Conservation (phyloP, 1,140 invertebrate genomes). For the Nomia melanderi region DNA sequence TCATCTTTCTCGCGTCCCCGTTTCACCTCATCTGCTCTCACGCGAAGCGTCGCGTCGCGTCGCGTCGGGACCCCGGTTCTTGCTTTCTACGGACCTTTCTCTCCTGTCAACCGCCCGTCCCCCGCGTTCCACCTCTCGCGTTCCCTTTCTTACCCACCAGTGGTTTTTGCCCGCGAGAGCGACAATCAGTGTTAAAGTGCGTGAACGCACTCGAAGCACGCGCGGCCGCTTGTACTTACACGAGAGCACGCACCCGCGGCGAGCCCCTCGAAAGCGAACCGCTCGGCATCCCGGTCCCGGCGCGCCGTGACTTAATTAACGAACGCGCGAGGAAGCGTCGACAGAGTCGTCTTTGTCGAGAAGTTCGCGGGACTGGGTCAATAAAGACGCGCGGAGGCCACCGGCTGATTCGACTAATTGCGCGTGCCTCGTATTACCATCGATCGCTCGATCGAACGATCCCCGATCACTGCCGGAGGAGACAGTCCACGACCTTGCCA, state of each 20-base stretch:
- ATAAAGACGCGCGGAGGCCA: slow-evolving; percentile 56
- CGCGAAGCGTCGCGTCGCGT: too few species aligned
- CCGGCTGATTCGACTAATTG: slow-evolving; percentile 25
- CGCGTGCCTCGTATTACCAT: neutral
- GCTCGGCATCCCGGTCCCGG: slow-evolving; percentile 30
- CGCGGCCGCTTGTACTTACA: slow-evolving; percentile 26
- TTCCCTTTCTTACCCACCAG: slow-evolving; percentile 4
- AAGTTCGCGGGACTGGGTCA: slow-evolving; percentile 64
- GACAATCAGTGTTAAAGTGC: slow-evolving; percentile 56
- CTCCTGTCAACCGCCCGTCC: neutral
- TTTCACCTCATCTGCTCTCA: slow-evolving; percentile 10
- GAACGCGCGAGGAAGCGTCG: slow-evolving; percentile 42
- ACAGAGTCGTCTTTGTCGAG: slow-evolving; percentile 62
- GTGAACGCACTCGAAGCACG: slow-evolving; percentile 54
- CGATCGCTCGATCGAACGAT: slow-evolving; percentile 11
- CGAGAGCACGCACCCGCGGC: slow-evolving; percentile 30
- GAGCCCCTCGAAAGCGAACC: slow-evolving; percentile 55
- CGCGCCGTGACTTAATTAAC: slow-evolving; percentile 62
- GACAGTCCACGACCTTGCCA: neutral
- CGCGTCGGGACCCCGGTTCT: neutral
- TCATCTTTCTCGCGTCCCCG: neutral
- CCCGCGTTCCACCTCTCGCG: neutral
- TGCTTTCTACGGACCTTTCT: neutral
- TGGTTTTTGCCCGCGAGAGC: slow-evolving; percentile 30
- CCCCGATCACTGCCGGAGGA: neutral